A percentile compares a stretch with the other conserved stretches of the same genome.
Conservation (phyloP, 2,113 vertebrate species). For the Coregonus clupeaformis region DNA sequence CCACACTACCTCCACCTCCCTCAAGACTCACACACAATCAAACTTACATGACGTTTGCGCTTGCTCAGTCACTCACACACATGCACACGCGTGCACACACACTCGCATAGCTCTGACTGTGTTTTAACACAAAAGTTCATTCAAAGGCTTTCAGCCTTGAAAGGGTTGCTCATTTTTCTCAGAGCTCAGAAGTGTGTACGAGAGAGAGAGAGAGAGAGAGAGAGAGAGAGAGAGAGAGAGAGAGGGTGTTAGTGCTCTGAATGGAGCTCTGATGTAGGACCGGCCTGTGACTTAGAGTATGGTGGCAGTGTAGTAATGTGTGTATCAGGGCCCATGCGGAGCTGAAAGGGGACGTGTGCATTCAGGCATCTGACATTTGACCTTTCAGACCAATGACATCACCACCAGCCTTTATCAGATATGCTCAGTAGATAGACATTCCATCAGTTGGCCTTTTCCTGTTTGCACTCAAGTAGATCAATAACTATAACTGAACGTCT, state of each 20-base stretch:
- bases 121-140: background rate
- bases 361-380: constrained; percentile 40
- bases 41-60: background rate
- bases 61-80: background rate
- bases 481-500: too few species aligned
- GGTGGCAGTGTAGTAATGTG: too few species aligned
- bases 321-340: too few species aligned
- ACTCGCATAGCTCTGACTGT: background rate
- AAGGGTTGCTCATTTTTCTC: too few species aligned
- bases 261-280: too few species aligned
- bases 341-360: too few species aligned
- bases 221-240: background rate
- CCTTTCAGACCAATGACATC: constrained; percentile 16
- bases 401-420: constrained; percentile 1
- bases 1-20: background rate
- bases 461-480: too few species aligned
- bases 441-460: too few species aligned
- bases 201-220: background rate
- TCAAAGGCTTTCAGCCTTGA: too few species aligned
- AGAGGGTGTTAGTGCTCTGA: too few species aligned
- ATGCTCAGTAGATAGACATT: background rate
- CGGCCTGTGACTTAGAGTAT: too few species aligned
- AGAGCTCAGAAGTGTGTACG: background rate
- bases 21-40: too few species aligned
- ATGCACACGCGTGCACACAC: background rate